These are phyloP conservation scores for Melieria picta DNA, from an alignment of 2,888 invertebrate species.

Conservation along the genomic window DNA sequence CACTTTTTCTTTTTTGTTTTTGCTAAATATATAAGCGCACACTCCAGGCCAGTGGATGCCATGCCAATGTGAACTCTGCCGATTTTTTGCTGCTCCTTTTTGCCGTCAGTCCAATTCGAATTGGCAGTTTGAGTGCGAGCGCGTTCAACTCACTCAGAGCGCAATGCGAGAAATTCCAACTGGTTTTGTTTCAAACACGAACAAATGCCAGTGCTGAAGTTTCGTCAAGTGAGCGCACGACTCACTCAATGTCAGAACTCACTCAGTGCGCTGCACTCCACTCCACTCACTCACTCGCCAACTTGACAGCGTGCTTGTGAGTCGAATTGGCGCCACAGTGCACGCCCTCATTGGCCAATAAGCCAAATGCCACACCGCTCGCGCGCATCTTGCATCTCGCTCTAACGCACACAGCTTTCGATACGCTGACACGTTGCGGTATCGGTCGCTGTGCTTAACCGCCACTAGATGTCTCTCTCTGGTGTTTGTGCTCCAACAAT, in stretches of 20 bases:
- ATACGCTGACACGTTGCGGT: neutral
- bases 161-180: conserved; percentile 16
- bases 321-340: conserved; percentile 6
- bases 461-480: conserved; percentile 46
- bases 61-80: conserved; percentile 16
- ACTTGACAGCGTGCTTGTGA: neutral
- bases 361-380: conserved; percentile 4
- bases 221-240: no score
- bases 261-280: neutral
- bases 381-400: conserved; percentile 6
- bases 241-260: neutral
- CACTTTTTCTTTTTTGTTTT: conserved; percentile 9
- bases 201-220: no score
- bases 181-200: neutral
- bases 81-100: conserved; percentile 14
- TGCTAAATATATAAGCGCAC: conserved; percentile 16
- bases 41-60: conserved; percentile 2
- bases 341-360: conserved; percentile 29
- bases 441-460: conserved; percentile 14
- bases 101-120: neutral
- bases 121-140: neutral
- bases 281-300: neutral
- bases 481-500: conserved; percentile 29
- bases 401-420: neutral
- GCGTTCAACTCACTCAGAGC: neutral